Percentiles rank a stretch among this genome's conserved stretches.
These are phyloP conservation scores for Pseudochirops corinnae DNA, from an alignment of 2,797 vertebrate genomes.

Conservation along the genomic window DNA sequence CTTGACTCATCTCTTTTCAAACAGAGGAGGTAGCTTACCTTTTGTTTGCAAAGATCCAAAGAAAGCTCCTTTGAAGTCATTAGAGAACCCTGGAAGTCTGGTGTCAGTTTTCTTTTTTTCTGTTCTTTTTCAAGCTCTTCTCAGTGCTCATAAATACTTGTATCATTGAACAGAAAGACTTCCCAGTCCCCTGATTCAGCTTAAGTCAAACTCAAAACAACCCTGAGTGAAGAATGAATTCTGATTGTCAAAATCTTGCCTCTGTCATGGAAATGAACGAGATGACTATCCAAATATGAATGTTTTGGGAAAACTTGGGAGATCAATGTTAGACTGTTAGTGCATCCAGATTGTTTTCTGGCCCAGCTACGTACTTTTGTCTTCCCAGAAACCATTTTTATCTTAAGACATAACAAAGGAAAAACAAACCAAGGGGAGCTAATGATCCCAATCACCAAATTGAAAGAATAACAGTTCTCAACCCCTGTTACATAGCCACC, in stretches of 20 bases:
- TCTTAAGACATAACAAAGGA: accelerated
- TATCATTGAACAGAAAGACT: neutral
- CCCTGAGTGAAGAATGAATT: neutral
- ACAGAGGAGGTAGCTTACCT: neutral
- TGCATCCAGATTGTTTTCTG: neutral
- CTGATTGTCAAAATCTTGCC: neutral
- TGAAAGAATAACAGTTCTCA: neutral
- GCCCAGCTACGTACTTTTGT: neutral
- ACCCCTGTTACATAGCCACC: neutral
- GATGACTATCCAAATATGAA: neutral
- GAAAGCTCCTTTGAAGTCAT: neutral
- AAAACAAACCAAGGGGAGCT: neutral
- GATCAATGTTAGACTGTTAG: neutral
- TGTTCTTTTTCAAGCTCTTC: neutral
- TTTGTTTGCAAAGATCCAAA: neutral
- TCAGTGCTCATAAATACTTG: neutral
- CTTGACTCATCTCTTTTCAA: neutral
- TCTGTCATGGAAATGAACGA: neutral
- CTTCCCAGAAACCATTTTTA: neutral
- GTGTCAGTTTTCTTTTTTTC: neutral
- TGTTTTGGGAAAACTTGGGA: slow-evolving; percentile 30
- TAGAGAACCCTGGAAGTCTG: neutral
- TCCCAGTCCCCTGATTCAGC: neutral
- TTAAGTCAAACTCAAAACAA: neutral
- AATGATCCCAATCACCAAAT: accelerated